phyloP scores from a whole-genome alignment of 2,113 vertebrate genomes.

The Lagopus muta region DNA sequence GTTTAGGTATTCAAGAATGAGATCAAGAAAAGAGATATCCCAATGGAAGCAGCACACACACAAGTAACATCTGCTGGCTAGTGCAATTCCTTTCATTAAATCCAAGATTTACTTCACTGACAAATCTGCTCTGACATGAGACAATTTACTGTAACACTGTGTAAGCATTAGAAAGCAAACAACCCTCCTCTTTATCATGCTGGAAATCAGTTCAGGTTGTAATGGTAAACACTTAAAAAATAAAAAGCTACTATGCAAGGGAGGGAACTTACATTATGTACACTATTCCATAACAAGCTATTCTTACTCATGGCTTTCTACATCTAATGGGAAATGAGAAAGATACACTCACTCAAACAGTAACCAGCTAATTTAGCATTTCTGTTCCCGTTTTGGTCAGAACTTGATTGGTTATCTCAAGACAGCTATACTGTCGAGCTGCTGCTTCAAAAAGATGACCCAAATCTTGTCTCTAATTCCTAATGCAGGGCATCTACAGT shows the following conservation, averaged over 20 bases:
- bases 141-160: neutral
- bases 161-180: conserved; percentile 6
- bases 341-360: neutral
- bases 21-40: neutral
- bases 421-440: rapidly evolving
- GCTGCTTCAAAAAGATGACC: neutral
- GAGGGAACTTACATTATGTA: neutral
- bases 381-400: neutral
- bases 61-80: neutral
- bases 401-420: neutral
- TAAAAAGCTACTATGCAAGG: neutral
- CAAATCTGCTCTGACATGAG: neutral
- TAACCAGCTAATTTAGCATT: neutral
- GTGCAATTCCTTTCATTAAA: conserved; percentile 2
- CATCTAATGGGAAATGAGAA: neutral
- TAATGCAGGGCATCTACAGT: rapidly evolving
- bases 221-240: neutral
- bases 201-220: neutral
- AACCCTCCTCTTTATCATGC: neutral
- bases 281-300: neutral
- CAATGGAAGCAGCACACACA: neutral
- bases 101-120: neutral
- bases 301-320: neutral
- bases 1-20: neutral
- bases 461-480: neutral